Conservation (phyloP, 1,140 invertebrate genomes). For the Dendrolimus kikuchii region DNA sequence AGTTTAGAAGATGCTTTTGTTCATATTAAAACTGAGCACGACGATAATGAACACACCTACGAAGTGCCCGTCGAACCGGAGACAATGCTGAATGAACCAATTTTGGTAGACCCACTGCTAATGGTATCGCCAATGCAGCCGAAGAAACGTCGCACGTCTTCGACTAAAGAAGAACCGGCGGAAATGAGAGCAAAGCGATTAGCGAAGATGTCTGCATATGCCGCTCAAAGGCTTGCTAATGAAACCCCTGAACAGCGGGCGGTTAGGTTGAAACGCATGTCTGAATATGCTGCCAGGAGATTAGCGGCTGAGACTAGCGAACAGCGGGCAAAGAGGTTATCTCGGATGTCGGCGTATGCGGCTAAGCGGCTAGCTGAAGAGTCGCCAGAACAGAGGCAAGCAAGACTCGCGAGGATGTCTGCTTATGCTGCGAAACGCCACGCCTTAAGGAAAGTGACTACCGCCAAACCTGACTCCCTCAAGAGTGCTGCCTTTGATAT, state of each 20-base stretch:
- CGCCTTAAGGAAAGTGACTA: constrained; percentile 36
- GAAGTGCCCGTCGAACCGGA: constrained; percentile 11
- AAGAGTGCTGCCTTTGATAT: background rate
- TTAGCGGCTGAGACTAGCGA: constrained; percentile 69
- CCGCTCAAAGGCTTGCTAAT: constrained; percentile 69
- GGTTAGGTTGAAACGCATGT: constrained; percentile 59
- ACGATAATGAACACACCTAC: constrained; percentile 13
- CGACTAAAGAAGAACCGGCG: constrained; percentile 52
- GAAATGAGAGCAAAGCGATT: constrained; percentile 66
- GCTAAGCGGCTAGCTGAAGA: constrained; percentile 67
- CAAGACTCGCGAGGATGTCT: constrained; percentile 70
- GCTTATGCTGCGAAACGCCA: constrained; percentile 59
- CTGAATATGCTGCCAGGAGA: constrained; percentile 54
- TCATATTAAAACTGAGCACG: constrained; percentile 28
- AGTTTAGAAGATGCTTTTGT: constrained; percentile 20
- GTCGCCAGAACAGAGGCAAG: constrained; percentile 66
- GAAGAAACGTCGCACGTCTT: constrained; percentile 23
- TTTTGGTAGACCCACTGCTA: constrained; percentile 24
- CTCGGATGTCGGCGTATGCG: constrained; percentile 71
- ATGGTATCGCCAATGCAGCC: constrained; percentile 17
- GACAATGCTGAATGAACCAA: constrained; percentile 23
- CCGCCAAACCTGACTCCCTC: constrained; percentile 2
- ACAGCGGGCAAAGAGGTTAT: constrained; percentile 64
- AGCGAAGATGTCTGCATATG: constrained; percentile 66
- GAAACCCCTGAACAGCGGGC: constrained; percentile 71